phyloP scores from a whole-genome alignment of 2,797 vertebrate genomes.

The Chrysocyon brachyurus region DNA sequence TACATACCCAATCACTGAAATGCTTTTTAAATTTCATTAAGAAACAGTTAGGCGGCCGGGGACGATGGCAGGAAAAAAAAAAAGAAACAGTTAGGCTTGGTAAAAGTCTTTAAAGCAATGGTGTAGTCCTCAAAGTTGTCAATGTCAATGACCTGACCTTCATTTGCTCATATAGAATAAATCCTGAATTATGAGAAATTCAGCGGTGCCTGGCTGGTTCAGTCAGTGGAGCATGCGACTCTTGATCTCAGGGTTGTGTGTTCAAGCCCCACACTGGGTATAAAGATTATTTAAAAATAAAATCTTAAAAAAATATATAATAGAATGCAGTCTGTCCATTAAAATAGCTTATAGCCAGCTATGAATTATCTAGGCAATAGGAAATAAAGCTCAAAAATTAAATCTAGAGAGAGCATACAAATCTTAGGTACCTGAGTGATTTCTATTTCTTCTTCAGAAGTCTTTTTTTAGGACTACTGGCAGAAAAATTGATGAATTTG shows the following conservation, averaged over 20 bases:
- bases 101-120: conserved; percentile 44
- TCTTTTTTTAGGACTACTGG: background rate
- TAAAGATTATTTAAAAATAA: background rate
- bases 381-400: conserved; percentile 46
- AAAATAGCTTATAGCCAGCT: conserved; percentile 42
- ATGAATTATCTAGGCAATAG: background rate
- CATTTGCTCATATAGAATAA: conserved; percentile 23
- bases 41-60: background rate
- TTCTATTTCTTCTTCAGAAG: background rate
- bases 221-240: background rate
- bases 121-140: background rate
- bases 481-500: conserved; percentile 8
- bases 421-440: background rate
- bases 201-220: background rate
- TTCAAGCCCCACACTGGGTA: background rate
- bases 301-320: too few relatives aligned
- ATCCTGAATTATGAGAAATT: conserved; percentile 22
- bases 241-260: background rate
- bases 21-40: conserved; percentile 7
- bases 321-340: background rate
- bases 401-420: conserved; percentile 51
- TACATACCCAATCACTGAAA: background rate
- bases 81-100: too few relatives aligned
- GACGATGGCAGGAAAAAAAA: too few relatives aligned
- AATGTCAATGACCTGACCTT: background rate